Evolutionary conservation across 2,888 invertebrate genomes (phyloP), one percentile per base, ranked within the genome.

Genomic region (Acrocyrtus sp.): DNA sequence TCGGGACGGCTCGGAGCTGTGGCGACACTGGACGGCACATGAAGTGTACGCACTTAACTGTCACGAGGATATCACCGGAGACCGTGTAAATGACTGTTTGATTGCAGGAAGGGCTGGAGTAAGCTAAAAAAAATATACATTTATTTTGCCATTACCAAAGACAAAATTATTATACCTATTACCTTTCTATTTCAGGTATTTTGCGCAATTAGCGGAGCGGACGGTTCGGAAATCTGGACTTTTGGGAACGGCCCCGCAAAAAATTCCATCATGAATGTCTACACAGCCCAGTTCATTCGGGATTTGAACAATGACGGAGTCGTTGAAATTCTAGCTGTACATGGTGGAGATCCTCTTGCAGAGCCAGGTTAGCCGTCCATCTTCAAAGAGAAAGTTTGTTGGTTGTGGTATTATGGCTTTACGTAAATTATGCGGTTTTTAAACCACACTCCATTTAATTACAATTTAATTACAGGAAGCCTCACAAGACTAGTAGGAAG

Each of bases 41-140:
- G 90, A 91, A 78, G 88, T 93, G 19, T 92, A 90, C 83, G 89
- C 89, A 0, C 82, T 93, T 27, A 90, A 91, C 81, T 94, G 94
- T 83, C 87, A 87, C 19, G 85, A 87, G 17, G 93, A 94, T 83
- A 83, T 93, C 8, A 90, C 90, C 81, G 84, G 84, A 5, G 93
- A 94, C 84, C 87, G 87, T 4, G 85, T 89, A 62, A 85, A 86
- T 43, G 94, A 94, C 83, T 94, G 93, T 83, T 83, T 94, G 56
- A 88, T 89, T 29, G 89, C 90, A 10, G 93, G 93, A 22, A 85
- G 90, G 73, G 88, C 90, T 78, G 93, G 92, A 81, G 91, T 91
- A 84, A 85, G 85, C 3, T 17, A 17, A 26, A 21, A 41, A n/a
- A 15, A 60, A 21, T 22, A 51, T 26, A 22, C 21, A 29, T n/a